Evolutionary conservation across 2,113 vertebrate genomes (phyloP).

Genomic region (Proterorhinus semilunaris): DNA sequence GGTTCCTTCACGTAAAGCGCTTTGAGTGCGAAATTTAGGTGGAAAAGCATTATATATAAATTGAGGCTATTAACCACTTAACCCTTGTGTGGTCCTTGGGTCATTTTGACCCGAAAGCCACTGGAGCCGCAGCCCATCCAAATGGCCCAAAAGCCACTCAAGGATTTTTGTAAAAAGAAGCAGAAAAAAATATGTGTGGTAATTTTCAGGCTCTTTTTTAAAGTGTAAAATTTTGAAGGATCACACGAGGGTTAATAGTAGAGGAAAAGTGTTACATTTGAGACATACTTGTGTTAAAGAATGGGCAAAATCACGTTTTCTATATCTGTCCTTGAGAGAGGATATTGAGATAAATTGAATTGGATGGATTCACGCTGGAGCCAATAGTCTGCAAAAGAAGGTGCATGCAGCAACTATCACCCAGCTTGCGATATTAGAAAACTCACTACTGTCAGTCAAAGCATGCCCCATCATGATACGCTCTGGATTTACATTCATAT

Average conservation of each 20-base stretch:
- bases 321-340: conserved; percentile 28
- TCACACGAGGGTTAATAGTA: too few species aligned
- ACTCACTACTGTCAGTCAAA: conserved; percentile 37
- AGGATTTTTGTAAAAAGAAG: too few species aligned
- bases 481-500: conserved; percentile 20
- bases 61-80: neutral
- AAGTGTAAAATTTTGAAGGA: too few species aligned
- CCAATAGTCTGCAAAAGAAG: conserved; percentile 50
- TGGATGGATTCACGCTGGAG: conserved; percentile 55
- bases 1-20: too few species aligned
- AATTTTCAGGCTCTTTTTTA: too few species aligned
- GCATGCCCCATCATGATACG: conserved; percentile 4
- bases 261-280: neutral
- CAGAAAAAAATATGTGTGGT: too few species aligned
- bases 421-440: conserved; percentile 12
- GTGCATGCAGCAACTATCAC: conserved; percentile 23
- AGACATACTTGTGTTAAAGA: conserved; percentile 49
- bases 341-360: conserved; percentile 59
- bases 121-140: too few species aligned
- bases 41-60: neutral
- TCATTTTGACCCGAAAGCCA: too few species aligned
- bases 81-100: too few species aligned
- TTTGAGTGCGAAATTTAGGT: too few species aligned
- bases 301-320: conserved; percentile 46
- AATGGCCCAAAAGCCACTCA: too few species aligned